Conservation (phyloP, 2,797 vertebrate genomes). For the Emydoidea blandingii region DNA sequence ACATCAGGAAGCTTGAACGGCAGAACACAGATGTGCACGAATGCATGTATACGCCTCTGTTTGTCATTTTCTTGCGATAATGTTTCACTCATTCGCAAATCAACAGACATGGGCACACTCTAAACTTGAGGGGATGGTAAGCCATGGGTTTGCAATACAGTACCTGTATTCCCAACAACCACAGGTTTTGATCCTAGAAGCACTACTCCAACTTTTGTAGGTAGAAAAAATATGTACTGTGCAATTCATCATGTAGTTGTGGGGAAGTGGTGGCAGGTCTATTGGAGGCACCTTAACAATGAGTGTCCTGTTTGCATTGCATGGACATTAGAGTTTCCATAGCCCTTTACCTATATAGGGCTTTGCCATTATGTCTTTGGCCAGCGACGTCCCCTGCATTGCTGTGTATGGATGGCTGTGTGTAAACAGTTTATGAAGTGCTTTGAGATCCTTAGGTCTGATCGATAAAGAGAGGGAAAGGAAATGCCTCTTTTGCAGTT, state of each 20-base stretch:
- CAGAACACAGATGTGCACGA: conserved; percentile 69
- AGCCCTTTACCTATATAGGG: neutral
- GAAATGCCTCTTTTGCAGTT: neutral
- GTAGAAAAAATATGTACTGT: conserved; percentile 23
- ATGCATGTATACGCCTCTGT: conserved; percentile 12
- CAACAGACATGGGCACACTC: conserved; percentile 21
- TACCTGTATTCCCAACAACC: conserved; percentile 7
- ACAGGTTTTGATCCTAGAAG: conserved; percentile 1
- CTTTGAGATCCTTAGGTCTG: neutral
- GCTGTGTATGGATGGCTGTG: neutral
- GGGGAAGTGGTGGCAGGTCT: neutral
- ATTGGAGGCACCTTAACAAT: neutral
- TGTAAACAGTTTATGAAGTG: neutral
- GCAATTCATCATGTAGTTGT: neutral
- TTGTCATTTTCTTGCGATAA: neutral
- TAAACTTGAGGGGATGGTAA: conserved; percentile 24
- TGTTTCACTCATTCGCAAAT: conserved; percentile 62
- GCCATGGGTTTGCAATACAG: conserved; percentile 9
- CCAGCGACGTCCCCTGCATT: neutral
- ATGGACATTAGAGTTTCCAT: neutral
- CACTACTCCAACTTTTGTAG: conserved; percentile 35
- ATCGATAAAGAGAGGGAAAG: neutral
- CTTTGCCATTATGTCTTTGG: neutral
- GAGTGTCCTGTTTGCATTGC: neutral
- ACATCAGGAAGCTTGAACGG: conserved; percentile 22